phyloP scores from a whole-genome alignment of 2,113 vertebrate species.

The Onychostoma macrolepis region DNA sequence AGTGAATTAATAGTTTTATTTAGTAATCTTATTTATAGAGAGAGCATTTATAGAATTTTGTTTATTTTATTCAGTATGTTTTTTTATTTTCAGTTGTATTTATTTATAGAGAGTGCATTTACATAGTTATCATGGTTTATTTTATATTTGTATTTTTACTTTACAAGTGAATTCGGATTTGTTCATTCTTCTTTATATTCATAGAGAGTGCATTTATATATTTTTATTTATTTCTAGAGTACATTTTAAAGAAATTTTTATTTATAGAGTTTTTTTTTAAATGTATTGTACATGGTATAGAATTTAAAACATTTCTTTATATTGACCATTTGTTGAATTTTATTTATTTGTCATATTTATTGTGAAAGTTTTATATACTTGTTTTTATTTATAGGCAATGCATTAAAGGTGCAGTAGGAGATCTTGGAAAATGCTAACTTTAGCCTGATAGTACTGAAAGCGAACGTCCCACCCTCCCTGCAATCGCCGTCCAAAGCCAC shows the following conservation, averaged over 20 bases:
- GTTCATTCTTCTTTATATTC: not conserved
- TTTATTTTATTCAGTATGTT: not conserved
- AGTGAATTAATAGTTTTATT: not conserved
- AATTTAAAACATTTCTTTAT: not conserved
- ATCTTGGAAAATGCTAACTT: too few relatives aligned
- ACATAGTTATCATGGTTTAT: not conserved
- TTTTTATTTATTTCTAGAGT: not conserved
- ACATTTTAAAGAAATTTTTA: too few relatives aligned
- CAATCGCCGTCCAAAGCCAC: too few relatives aligned
- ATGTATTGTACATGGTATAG: too few relatives aligned
- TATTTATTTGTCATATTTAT: too few relatives aligned
- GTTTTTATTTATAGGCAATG: not conserved
- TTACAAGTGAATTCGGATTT: not conserved
- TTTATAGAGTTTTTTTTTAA: not conserved
- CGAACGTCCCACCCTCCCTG: too few relatives aligned
- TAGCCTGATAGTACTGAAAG: too few relatives aligned
- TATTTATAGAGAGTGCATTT: constrained; percentile 2
- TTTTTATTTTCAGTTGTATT: too few relatives aligned
- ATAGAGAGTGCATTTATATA: not conserved
- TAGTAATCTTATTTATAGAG: not conserved
- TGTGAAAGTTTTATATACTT: not conserved
- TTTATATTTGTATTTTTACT: not conserved
- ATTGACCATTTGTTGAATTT: not conserved
- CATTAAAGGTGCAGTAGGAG: too few relatives aligned
- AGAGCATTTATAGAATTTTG: not conserved